Conservation (phyloP, 37 sponge, comb jelly and placozoan species). For the Lycopodina hypogea region DNA sequence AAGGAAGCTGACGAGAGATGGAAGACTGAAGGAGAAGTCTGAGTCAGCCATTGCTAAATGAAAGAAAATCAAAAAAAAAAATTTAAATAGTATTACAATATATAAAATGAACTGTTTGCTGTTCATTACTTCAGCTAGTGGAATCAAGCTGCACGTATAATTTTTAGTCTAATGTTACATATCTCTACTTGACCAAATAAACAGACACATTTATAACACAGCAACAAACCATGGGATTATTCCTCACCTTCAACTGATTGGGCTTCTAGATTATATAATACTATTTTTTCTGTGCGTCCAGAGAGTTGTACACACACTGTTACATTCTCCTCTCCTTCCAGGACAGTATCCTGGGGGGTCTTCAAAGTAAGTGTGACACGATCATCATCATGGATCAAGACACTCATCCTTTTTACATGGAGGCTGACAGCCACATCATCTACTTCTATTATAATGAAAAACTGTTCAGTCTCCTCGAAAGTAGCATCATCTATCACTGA, state of each 20-base stretch:
- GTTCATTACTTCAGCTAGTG: constrained; percentile 2
- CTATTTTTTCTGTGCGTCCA: not conserved
- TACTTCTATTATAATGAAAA: not conserved
- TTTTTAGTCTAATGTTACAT: too few relatives aligned
- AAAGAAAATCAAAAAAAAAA: not conserved
- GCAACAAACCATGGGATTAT: too few relatives aligned
- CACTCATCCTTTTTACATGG: constrained; percentile 7
- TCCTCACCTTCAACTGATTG: constrained; percentile 19
- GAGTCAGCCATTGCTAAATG: not conserved
- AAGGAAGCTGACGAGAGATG: not conserved
- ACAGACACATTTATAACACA: too few relatives aligned
- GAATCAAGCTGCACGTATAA: too few relatives aligned
- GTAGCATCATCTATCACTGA: constrained; percentile 12
- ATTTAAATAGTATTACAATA: not conserved
- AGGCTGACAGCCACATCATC: constrained; percentile 5
- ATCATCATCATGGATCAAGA: constrained; percentile 26
- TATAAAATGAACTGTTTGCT: not conserved
- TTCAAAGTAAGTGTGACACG: not conserved
- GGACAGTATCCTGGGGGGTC: not conserved
- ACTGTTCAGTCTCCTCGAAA: constrained; percentile 16
- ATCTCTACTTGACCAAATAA: too few relatives aligned
- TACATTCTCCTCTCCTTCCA: constrained; percentile 19
- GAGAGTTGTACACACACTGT: constrained; percentile 26
- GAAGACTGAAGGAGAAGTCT: not conserved
- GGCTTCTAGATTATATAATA: not conserved